Conservation (phyloP, 92 coral and sea anemone genomes). For the Plumapathes pennacea region DNA sequence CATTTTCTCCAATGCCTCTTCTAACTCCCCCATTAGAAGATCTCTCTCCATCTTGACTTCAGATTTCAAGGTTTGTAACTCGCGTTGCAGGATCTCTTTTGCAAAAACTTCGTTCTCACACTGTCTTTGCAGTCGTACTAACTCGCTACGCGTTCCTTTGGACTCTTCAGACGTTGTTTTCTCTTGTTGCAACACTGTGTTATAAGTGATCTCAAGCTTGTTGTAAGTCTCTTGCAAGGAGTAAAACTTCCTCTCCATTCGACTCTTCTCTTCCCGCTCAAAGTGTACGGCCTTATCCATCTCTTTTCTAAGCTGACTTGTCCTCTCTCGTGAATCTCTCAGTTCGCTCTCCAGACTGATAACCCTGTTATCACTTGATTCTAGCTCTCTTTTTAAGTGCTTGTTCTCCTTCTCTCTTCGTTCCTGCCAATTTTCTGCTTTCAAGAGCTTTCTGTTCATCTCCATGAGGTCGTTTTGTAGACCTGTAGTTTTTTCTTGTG, state of each 20-base stretch:
- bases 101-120: slow-evolving; percentile 34
- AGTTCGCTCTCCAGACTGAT: slow-evolving; percentile 47
- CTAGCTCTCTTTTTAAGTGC: slow-evolving; percentile 28
- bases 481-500: slow-evolving; percentile 27
- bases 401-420: slow-evolving; percentile 39
- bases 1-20: slow-evolving; percentile 48
- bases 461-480: slow-evolving; percentile 29
- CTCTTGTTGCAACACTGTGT: slow-evolving; percentile 13
- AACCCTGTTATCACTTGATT: slow-evolving; percentile 38
- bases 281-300: slow-evolving; percentile 4
- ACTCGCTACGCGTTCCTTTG: slow-evolving; percentile 22
- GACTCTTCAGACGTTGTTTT: slow-evolving; percentile 6
- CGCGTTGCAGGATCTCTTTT: slow-evolving; percentile 24
- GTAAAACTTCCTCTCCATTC: slow-evolving; percentile 1
- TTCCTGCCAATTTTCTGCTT: slow-evolving; percentile 38
- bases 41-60: slow-evolving; percentile 26
- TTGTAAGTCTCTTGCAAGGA: slow-evolving; percentile 4
- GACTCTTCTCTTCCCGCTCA: slow-evolving; percentile 5
- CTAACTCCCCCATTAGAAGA: slow-evolving; percentile 54
- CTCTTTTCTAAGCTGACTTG: slow-evolving; percentile 22
- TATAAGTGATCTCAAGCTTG: slow-evolving; percentile 7
- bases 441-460: slow-evolving; percentile 31
- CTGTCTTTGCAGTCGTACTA: slow-evolving; percentile 22
- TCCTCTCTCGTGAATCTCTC: slow-evolving; percentile 7
- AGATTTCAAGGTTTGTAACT: slow-evolving; percentile 23